These are phyloP conservation scores for Drosophila rellima DNA, from an alignment of 2,888 invertebrate species.

Conservation along the genomic window DNA sequence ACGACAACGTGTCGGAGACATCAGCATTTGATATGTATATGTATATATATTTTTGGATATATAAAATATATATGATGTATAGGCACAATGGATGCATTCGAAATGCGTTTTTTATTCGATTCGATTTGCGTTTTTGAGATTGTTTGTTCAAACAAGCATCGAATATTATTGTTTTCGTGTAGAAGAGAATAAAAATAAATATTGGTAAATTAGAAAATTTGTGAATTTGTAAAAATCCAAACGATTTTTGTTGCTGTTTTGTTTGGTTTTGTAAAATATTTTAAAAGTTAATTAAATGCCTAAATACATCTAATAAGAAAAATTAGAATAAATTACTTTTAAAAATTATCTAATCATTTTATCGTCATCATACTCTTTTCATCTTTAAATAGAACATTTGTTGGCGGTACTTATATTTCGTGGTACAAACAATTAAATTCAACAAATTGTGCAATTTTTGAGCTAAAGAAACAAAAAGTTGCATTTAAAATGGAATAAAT, in stretches of 20 bases:
- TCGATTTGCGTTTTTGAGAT: constrained; percentile 48
- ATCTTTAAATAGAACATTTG: constrained; percentile 73
- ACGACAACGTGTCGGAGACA: constrained; percentile 61
- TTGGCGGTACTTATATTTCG: constrained; percentile 66
- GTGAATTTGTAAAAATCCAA: constrained; percentile 54
- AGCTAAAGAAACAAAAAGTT: constrained; percentile 56
- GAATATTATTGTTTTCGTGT: constrained; percentile 73
- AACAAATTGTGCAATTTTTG: constrained; percentile 58
- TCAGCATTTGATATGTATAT: constrained; percentile 50
- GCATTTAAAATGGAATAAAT: constrained; percentile 82
- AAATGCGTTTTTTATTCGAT: constrained; percentile 56
- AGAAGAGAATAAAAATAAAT: constrained; percentile 84
- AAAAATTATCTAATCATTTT: constrained; percentile 26
- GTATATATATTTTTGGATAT: constrained; percentile 23
- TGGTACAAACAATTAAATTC: constrained; percentile 45
- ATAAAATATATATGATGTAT: constrained; percentile 42
- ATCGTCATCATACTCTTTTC: constrained; percentile 76
- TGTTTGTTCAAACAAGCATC: constrained; percentile 71
- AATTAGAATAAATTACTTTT: constrained; percentile 44
- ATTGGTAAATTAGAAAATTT: constrained; percentile 82
- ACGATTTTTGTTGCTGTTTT: constrained; percentile 42
- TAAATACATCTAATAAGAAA: constrained; percentile 69
- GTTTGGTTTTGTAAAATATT: constrained; percentile 32
- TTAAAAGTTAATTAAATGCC: constrained; percentile 70
- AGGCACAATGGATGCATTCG: constrained; percentile 63